Evolutionary conservation across 2,113 vertebrate genomes (phyloP).

Genomic region (Procavia capensis): DNA sequence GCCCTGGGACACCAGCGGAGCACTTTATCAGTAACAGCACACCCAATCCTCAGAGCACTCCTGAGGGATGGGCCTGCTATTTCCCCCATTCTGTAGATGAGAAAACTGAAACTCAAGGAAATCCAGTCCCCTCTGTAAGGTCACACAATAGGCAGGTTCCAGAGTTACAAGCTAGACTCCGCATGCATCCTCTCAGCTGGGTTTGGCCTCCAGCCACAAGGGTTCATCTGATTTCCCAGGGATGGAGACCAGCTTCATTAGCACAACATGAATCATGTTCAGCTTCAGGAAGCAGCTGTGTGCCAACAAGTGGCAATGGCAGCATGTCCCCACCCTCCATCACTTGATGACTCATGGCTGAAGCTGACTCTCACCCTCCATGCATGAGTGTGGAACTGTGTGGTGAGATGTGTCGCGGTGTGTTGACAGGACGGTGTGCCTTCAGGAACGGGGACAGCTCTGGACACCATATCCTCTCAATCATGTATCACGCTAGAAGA

Average conservation of each 20-base stretch:
- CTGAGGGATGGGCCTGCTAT: not conserved
- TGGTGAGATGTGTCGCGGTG: too few relatives aligned
- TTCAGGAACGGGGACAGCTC: not conserved
- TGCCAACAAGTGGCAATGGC: accelerated
- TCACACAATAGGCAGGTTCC: not conserved
- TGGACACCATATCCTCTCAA: accelerated
- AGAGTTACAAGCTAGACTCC: not conserved
- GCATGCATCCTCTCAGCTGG: not conserved
- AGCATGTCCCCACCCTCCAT: not conserved
- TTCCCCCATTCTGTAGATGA: not conserved
- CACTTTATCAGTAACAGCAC: accelerated
- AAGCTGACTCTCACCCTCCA: accelerated
- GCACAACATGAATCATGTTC: not conserved
- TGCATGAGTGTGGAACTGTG: too few relatives aligned
- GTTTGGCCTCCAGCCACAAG: not conserved
- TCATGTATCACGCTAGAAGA: not conserved
- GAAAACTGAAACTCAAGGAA: not conserved
- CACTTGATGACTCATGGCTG: accelerated
- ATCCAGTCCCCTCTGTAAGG: not conserved
- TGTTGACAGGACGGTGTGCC: accelerated
- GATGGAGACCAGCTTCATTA: not conserved
- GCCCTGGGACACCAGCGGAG: not conserved
- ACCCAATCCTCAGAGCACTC: not conserved
- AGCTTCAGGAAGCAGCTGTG: not conserved
- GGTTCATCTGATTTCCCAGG: not conserved